Conservation (phyloP, 2,797 vertebrate species). For the Cyprinodon diabolis region DNA sequence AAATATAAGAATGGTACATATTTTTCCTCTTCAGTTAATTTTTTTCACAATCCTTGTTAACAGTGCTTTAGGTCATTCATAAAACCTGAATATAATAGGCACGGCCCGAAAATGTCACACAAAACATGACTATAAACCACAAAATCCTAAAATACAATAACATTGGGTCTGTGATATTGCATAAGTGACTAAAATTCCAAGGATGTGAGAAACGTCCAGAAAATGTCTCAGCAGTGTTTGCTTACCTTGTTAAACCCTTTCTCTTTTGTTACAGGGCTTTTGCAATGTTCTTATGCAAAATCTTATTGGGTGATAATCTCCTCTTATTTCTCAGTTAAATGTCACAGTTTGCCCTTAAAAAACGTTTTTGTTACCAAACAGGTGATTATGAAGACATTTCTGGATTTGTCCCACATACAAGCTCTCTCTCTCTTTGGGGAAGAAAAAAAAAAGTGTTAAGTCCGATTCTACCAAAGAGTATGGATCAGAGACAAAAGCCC, state of each 20-base stretch:
- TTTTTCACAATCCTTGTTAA: background rate
- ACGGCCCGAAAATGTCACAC: constrained; percentile 7
- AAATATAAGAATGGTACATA: background rate
- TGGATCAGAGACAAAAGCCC: no score
- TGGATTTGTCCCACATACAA: background rate
- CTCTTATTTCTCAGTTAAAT: constrained; percentile 12
- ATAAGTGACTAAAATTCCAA: constrained; percentile 32
- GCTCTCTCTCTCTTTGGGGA: background rate
- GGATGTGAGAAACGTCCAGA: constrained; percentile 10
- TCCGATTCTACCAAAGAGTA: no score
- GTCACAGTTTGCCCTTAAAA: constrained; percentile 16
- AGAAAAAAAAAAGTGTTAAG: background rate
- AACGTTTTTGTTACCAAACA: background rate
- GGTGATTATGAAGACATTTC: constrained; percentile 1
- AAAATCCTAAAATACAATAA: constrained; percentile 25
- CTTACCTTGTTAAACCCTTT: constrained; percentile 25
- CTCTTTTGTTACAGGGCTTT: constrained; percentile 40
- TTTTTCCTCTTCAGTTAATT: no score
- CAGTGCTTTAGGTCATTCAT: background rate
- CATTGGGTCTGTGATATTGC: constrained; percentile 16
- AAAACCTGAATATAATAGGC: background rate
- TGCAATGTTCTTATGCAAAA: constrained; percentile 47
- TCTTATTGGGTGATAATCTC: constrained; percentile 33
- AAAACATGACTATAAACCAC: constrained; percentile 22
- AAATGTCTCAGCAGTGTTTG: constrained; percentile 33